A percentile compares a stretch with the other conserved stretches of the same genome.
phyloP scores from a whole-genome alignment of 2,797 vertebrate species.

The Fundulus diaphanus region DNA sequence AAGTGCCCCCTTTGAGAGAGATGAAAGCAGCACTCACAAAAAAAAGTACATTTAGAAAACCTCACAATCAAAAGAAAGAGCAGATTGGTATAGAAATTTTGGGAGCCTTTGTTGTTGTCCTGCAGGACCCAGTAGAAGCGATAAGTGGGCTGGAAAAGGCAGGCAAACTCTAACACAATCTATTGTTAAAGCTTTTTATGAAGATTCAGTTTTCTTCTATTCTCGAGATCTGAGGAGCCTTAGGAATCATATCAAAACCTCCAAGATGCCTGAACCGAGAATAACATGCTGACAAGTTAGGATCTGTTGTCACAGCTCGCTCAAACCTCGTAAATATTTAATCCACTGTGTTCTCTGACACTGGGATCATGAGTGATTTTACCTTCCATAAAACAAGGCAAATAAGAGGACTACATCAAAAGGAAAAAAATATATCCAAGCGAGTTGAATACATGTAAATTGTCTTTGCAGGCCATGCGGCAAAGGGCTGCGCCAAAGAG shows the following conservation, averaged over 20 bases:
- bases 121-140: slow-evolving; percentile 48
- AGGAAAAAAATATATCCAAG: neutral
- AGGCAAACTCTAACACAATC: slow-evolving; percentile 41
- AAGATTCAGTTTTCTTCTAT: slow-evolving; percentile 56
- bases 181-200: slow-evolving; percentile 60
- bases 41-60: slow-evolving; percentile 57
- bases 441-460: slow-evolving; percentile 4
- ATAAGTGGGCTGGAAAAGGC: slow-evolving; percentile 46
- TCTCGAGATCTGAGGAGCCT: slow-evolving; percentile 45
- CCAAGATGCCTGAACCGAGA: slow-evolving; percentile 54
- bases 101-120: slow-evolving; percentile 61
- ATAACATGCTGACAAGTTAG: slow-evolving; percentile 44
- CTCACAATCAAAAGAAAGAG: slow-evolving; percentile 56
- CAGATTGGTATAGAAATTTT: slow-evolving; percentile 48
- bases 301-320: slow-evolving; percentile 49
- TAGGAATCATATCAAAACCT: slow-evolving; percentile 42
- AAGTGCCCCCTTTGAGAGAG: slow-evolving; percentile 47
- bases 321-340: slow-evolving; percentile 60
- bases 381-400: slow-evolving; percentile 28
- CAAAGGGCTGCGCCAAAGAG: slow-evolving; percentile 34
- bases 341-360: slow-evolving; percentile 31
- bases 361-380: slow-evolving; percentile 29
- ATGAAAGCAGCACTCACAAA: slow-evolving; percentile 48
- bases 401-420: slow-evolving; percentile 22
- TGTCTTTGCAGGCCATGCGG: slow-evolving; percentile 23